phyloP scores from a whole-genome alignment of 2,113 vertebrate species.

The Rhinopomastus cyanomelas region DNA sequence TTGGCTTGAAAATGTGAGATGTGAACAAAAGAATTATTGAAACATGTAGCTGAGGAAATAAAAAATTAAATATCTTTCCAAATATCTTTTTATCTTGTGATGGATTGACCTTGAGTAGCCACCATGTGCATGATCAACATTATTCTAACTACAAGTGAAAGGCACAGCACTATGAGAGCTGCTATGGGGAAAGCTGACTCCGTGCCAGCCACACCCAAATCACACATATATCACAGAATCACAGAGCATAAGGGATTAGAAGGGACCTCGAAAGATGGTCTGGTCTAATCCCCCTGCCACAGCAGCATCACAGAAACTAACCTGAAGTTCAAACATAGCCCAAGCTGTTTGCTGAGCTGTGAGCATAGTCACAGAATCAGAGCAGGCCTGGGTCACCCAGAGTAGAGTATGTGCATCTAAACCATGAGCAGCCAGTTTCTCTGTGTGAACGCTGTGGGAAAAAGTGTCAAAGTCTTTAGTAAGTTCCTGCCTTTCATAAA shows the following conservation, averaged over 20 bases:
- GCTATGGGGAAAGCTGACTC: background rate
- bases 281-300: too few relatives aligned
- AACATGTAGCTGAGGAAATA: constrained; percentile 8
- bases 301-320: background rate
- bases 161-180: background rate
- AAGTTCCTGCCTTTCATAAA: too few relatives aligned
- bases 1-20: background rate
- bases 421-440: too few relatives aligned
- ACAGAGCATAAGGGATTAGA: too few relatives aligned
- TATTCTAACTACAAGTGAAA: background rate
- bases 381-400: too few relatives aligned
- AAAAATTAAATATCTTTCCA: background rate
- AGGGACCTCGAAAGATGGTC: too few relatives aligned
- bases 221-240: background rate
- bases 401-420: too few relatives aligned
- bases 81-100: background rate
- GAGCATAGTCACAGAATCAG: too few relatives aligned
- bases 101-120: background rate
- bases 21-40: constrained; percentile 20
- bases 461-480: too few relatives aligned
- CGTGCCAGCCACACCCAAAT: background rate
- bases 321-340: background rate
- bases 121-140: background rate
- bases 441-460: too few relatives aligned
- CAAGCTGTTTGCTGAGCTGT: background rate